Evolutionary conservation across 2,113 vertebrate species (phyloP).

Genomic region (Melozone crissalis): DNA sequence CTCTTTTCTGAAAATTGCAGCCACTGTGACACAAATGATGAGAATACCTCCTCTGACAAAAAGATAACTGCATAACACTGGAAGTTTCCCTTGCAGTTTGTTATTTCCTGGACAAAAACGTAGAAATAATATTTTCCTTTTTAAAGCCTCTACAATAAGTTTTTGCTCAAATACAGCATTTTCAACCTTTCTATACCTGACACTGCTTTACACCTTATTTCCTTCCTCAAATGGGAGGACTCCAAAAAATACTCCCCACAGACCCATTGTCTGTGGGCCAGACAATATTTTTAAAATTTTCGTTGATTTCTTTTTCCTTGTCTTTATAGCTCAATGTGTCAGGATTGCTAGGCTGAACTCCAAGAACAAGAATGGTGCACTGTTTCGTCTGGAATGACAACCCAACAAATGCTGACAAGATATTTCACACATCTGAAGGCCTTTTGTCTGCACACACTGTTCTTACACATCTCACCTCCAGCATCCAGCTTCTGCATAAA

Average conservation of each 20-base stretch:
- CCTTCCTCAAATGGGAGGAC: too few species aligned
- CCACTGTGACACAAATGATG: accelerated
- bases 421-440: background rate
- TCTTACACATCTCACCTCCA: background rate
- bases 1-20: background rate
- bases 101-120: background rate
- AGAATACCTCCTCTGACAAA: background rate
- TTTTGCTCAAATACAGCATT: background rate
- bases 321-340: background rate
- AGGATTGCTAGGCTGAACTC: background rate
- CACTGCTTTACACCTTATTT: too few species aligned
- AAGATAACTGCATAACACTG: background rate
- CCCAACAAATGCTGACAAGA: background rate
- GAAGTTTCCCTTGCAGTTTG: background rate
- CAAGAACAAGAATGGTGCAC: accelerated
- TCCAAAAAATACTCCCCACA: too few species aligned
- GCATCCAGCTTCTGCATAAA: background rate
- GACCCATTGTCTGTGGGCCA: background rate
- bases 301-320: background rate
- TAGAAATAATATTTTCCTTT: background rate
- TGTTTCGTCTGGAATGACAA: background rate
- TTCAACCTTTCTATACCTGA: too few species aligned
- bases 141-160: background rate
- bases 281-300: background rate
- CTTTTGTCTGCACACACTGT: accelerated